Evolutionary conservation across 2,797 vertebrate species (phyloP), one percentile per base, ranked within the genome.

Genomic region (Florisuga fusca): DNA sequence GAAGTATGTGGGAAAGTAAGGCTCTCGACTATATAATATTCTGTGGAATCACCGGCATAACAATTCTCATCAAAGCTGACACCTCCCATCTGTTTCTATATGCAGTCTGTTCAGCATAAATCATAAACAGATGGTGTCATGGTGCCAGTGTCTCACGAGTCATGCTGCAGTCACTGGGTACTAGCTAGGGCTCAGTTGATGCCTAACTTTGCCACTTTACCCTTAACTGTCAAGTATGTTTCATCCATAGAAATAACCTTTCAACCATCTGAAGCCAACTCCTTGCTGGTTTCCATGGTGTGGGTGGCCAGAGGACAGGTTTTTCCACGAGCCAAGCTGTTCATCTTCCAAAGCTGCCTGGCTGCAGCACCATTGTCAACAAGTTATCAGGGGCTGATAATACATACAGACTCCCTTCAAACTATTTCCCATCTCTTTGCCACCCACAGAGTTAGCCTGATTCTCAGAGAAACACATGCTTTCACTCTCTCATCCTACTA

Each of bases 61-160:
- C 88, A 91, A 93, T 93, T 90, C 84, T 90, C 66, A 91, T 95
- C 82, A 84, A 89, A 94, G 57, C 80, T 97, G 95, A 95, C 69
- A 92, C 94, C 93, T 95, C 94, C 90, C 91, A 77, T 95, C 87
- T 96, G 83, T 93, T 96, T 95, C 94, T 97, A 93, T 93, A 96
- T 92, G 83, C 80, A 96, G 77, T 71, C 93, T 96, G 95, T 71
- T 93, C 93, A 61, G 78, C 72, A 92, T 63, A 92, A 89, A 95
- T 89, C 90, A 93, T 80, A 94, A 75, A 38, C 91, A 96, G 91
- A 94, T 96, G 96, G 92, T 89, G 89, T 86, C 91, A 48, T 57
- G 82, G 90, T 92, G 89, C 76, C 78, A 89, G 85, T 85, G 89
- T 94, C 90, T 96, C 90, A 80, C 93, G 93, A 94, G 95, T 95